Evolutionary conservation across 30 jellyfish, hydroid and myxozoan species (phyloP), one percentile per base, ranked within the genome.

Genomic region (Cassiopea andromeda): DNA sequence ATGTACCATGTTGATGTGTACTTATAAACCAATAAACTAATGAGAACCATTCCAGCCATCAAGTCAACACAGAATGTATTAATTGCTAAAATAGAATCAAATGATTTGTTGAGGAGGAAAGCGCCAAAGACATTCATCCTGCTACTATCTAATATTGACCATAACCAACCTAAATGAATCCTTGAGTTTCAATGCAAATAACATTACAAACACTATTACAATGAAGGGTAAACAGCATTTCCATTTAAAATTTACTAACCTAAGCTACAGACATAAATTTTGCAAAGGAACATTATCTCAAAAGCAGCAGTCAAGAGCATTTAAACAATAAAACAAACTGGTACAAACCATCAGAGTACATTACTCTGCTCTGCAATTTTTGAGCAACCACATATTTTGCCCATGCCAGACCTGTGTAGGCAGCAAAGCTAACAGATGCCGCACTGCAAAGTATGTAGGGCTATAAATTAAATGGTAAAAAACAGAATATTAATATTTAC

Each of bases 11-110:
- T 73, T n/a, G 88, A 60, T 2, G 97, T 77, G 70, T 73, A 91
- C 46, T 91, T 84, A 78, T 81, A 91, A 4, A 91, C 89, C 44
- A 85, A 66, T 1, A 91, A 87, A 60, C 93, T 81, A 10, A 91
- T 46, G 14, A 91, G 75, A 58, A 91, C 70, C 94, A 91, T 91
- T 46, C 70, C 80, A 17, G 97, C 97, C 97, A 91, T 81, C 48
- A 85, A 44, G 75, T 69, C 94, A 60, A 92, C 92, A 75, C 97
- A 91, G 17, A 78, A 58, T 2, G 97, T 81, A 78, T 91, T 91
- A 15, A 91, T 49, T 0, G 97, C 97, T 91, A 60, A 15, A 68
- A 81, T 64, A 7, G 2, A 64, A 64, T 64, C 27, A 64, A 5
- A 2, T 4, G 6, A 9, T 64, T 4, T 17, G 43, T 27, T 27